Evolutionary conservation across 53 echinoderm and acorn worm species (phyloP), one percentile per base, ranked within the genome.

Genomic region (Henricia sp.): DNA sequence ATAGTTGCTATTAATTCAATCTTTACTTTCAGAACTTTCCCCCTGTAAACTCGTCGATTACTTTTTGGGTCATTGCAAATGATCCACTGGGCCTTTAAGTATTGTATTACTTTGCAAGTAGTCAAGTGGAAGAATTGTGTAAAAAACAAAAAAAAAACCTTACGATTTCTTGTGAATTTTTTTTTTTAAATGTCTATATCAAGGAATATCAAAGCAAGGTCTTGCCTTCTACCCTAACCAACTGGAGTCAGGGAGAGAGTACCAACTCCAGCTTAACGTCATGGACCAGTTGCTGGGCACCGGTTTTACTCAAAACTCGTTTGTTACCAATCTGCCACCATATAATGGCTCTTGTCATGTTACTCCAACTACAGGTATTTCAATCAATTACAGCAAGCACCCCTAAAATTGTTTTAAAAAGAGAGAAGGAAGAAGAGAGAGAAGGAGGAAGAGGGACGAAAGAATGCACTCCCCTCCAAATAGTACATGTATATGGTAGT

Each of bases 271-370:
- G 1, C 55, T 92, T 40, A 67, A 86, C 25, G 46, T 86, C 9
- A 27, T 34, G n/a, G 86, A 84, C 13, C 67, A 48, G 32, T 66
- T 55, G 21, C 60, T 56, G 35, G 39, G 50, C 36, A 53, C 21
- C 12, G 92, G 92, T 1, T 92, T 82, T 32, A 74, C 63, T 1
- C 80, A 85, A 28, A 50, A 82, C 28, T 72, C 68, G 3, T 92
- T 92, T 70, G 68, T 77, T 46, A 92, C 92, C 17, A 92, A 92
- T 35, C 83, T 89, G 10, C 83, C 89, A 0, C 89, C 92, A 11
- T 86, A 67, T 33, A 67, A 82, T 38, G 92, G 92, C 4, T 38
- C 57, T 43, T 89, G 92, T 46, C 25, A 26, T 19, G 83, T 92
- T 6, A 11, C 57, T 19, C 92, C 92, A 20, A 4, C 35, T 4